Base-by-base conservation (phyloP, 2,888 invertebrate genomes). In the Crossocerus cetratus region DNA sequence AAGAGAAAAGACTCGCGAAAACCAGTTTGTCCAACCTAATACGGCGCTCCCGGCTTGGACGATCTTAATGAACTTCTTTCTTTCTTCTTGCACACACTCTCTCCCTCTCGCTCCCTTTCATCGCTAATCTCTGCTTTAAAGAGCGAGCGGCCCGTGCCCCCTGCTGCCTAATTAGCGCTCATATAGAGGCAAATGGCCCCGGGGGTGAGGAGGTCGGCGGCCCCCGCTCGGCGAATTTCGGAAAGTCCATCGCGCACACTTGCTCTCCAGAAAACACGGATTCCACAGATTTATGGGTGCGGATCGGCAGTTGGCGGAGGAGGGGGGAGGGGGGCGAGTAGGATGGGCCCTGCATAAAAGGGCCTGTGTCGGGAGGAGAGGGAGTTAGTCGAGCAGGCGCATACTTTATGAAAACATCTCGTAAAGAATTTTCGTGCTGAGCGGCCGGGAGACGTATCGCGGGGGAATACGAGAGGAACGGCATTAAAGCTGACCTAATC, bases 1-100 rank as follows among this genome's bases (percentile, higher is more conserved):
- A 78, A 78, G 80, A 71, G 83, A 80, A 81, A 80, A 82, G 78
- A 78, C 73, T 69, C 80, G 83, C 86, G 84, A 84, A 85, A 87
- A 87, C 87, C 87, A 87, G 87, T 87, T 87, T 86, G 80, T 82
- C 80, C 83, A 77, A 81, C 79, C 74, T 82, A 81, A 84, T 84
- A 84, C 83, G 80, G 78, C 74, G 74, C 74, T 72, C 60, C 69
- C 72, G 73, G 76, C 72, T 72, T 77, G 68, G 74, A 57, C 71
- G 72, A 68, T 84, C 83, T 84, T 85, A 86, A 85, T 84, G 83
- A 86, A 85, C 83, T 80, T 79, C 76, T 69, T 77, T 70, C 65
- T 69, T 72, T 65, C 65, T 32, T 32, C 74, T 43, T 44, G 49
- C 13, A 56, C 42, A 22, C 49, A 57, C 60, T 61, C 57, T 69